Evolutionary conservation across 1,140 invertebrate species (phyloP), one percentile per base, ranked within the genome.

Genomic region (Drosophila rufa): DNA sequence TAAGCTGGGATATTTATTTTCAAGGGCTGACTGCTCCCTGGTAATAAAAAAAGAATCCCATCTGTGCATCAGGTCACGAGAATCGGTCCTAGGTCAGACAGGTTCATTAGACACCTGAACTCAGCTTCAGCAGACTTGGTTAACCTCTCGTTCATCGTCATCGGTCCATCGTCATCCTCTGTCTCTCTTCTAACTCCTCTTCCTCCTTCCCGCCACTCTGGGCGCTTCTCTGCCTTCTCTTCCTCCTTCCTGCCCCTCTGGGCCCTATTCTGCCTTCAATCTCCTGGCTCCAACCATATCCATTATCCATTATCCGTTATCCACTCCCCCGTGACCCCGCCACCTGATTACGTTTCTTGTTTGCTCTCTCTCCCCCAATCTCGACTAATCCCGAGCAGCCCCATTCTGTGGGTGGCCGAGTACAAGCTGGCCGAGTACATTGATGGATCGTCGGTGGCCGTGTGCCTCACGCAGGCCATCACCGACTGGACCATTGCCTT

Each of bases 361-460:
- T 82, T 86, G 67, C 67, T 78, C 46, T 78, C 19, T 78, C 42
- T 76, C 48, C 48, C 74, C 60, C 51, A 36, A 58, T 50, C 48
- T 25, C 46, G n/a, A 43, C 15, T 66, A 59, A 38, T 56, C n/a
- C 47, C 33, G 50, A 71, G 22, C 75, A 98, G 97, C 93, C 97
- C 97, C 33, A 96, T 97, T 75, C 93, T 97, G 59, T 94, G 94
- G 79, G 96, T 97, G 67, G 95, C 96, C 1, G 95, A 96, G 46
- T 97, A 96, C 94, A 94, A 94, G 46, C 93, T 95, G 66, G 95
- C 95, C 75, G 92, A 94, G 51, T 96, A 96, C 93, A 93, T 95
- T 68, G 96, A 97, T 81, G 96, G 95, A 66, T 94, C 95, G 3
- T 89, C 83, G 74, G 92, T 96, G 25, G 95, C 96, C 8, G 95